phyloP scores from a whole-genome alignment of 2,113 vertebrate genomes.

The Leptobrachium ailaonicum region DNA sequence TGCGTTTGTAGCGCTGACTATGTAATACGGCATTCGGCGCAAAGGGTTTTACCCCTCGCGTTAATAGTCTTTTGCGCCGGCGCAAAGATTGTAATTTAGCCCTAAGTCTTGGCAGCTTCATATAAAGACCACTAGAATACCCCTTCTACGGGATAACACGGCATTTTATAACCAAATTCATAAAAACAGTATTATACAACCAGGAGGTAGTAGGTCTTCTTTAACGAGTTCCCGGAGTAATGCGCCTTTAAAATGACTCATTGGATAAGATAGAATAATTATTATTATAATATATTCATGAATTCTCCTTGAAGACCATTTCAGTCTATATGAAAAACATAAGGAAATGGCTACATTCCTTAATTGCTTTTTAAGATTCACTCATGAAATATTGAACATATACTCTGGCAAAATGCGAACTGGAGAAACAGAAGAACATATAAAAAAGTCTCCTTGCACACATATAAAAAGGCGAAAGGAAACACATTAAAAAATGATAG shows the following conservation, averaged over 20 bases:
- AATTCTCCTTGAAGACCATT: conserved; percentile 55
- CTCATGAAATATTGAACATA: conserved; percentile 36
- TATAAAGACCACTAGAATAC: too few relatives aligned
- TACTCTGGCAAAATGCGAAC: background rate
- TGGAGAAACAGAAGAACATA: background rate
- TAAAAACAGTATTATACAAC: too few relatives aligned
- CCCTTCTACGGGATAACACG: too few relatives aligned
- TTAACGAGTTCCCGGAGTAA: conserved; percentile 25
- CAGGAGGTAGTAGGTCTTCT: too few relatives aligned
- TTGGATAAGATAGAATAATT: conserved; percentile 52
- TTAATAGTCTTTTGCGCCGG: too few relatives aligned
- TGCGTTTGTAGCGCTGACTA: too few relatives aligned
- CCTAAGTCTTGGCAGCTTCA: too few relatives aligned
- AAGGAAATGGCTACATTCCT: conserved; percentile 16
- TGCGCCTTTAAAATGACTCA: conserved; percentile 55
- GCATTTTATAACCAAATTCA: too few relatives aligned
- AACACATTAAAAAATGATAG: background rate
- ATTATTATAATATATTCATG: conserved; percentile 47
- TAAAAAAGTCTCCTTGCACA: background rate
- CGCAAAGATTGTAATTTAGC: too few relatives aligned
- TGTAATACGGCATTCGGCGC: too few relatives aligned
- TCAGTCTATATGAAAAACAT: conserved; percentile 17
- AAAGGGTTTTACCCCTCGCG: too few relatives aligned
- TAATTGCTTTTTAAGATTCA: conserved; percentile 13
- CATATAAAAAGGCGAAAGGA: background rate